phyloP scores from a whole-genome alignment of 2,888 invertebrate genomes.

The Agonopterix subpropinquella region DNA sequence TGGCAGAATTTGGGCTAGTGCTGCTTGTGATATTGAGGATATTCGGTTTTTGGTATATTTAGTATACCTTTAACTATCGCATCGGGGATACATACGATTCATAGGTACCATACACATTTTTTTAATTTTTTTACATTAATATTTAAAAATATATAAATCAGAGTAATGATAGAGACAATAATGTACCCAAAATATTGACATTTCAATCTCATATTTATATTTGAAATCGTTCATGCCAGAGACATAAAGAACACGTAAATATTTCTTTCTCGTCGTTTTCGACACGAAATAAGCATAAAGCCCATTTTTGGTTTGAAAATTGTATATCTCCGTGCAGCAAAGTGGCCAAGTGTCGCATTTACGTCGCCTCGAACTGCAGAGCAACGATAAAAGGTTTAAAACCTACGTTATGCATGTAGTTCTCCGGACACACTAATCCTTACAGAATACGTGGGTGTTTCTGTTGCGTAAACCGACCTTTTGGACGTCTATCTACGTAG shows the following conservation, averaged over 20 bases:
- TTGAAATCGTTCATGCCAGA: neutral
- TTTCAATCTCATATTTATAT: neutral
- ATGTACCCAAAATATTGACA: no score
- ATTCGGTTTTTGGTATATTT: no score
- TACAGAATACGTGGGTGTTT: slow-evolving; percentile 6
- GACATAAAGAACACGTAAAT: neutral
- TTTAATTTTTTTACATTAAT: no score
- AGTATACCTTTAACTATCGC: no score
- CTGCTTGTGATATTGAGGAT: no score
- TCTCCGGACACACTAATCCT: slow-evolving; percentile 32
- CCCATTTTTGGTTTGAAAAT: slow-evolving; percentile 5
- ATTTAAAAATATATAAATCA: no score
- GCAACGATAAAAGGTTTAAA: slow-evolving; percentile 56
- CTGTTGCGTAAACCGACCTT: no score
- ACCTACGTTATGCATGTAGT: slow-evolving; percentile 20
- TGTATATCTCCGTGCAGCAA: slow-evolving; percentile 21
- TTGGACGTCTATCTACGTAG: no score
- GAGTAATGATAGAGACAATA: no score
- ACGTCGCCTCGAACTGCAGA: slow-evolving; percentile 33
- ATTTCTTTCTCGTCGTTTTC: neutral
- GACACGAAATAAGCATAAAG: slow-evolving; percentile 18
- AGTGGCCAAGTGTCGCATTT: slow-evolving; percentile 33
- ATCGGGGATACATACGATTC: no score
- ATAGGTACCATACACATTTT: no score
- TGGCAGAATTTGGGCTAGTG: no score